Percentiles rank a stretch among this genome's conserved stretches.
Conservation (phyloP, 2,888 invertebrate species). For the Ormyrus pomaceus region DNA sequence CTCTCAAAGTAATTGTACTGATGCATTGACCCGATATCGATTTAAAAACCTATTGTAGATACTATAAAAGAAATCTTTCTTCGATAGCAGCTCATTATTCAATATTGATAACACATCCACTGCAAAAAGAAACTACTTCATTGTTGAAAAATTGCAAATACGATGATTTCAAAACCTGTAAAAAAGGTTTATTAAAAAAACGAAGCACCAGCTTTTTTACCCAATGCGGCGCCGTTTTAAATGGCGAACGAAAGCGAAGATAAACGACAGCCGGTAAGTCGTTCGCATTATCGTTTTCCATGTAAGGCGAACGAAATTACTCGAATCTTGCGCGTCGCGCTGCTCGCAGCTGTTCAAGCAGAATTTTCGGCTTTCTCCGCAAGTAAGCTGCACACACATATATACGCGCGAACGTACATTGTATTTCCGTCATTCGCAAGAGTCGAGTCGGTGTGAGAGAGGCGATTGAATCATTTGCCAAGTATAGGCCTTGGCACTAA, state of each 20-base stretch:
- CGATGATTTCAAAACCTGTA: background rate
- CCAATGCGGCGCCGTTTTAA: background rate
- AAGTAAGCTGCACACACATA: background rate
- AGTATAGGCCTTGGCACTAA: constrained; percentile 54
- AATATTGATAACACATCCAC: no score
- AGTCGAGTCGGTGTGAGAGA: constrained; percentile 35
- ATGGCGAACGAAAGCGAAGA: background rate
- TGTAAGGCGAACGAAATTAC: constrained; percentile 14
- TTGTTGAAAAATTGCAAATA: no score
- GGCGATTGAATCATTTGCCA: constrained; percentile 53
- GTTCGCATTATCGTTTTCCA: constrained; percentile 7
- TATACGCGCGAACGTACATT: background rate
- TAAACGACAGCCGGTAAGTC: constrained; percentile 3
- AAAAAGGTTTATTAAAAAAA: background rate
- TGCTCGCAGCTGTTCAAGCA: constrained; percentile 2
- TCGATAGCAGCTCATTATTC: no score
- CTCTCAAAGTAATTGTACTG: constrained; percentile 46
- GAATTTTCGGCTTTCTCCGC: constrained; percentile 26
- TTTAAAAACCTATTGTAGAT: background rate
- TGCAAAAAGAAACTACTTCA: no score
- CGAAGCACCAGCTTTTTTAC: background rate
- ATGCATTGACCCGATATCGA: constrained; percentile 22
- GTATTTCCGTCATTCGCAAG: constrained; percentile 42
- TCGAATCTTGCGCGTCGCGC: background rate
- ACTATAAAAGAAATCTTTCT: no score